A percentile compares a stretch with the other conserved stretches of the same genome.
phyloP scores from a whole-genome alignment of 1,140 invertebrate species.

The Papilio helenus region DNA sequence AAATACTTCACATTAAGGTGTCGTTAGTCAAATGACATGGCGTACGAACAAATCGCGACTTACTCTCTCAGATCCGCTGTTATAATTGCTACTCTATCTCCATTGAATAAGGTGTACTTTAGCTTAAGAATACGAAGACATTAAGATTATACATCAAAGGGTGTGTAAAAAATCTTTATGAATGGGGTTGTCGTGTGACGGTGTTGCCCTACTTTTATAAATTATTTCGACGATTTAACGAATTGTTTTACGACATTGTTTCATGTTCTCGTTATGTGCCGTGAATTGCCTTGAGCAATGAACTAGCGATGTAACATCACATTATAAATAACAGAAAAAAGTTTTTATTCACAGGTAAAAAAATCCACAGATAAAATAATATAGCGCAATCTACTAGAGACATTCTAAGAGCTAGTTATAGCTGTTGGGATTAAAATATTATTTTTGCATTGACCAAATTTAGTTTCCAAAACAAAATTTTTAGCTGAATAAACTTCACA shows the following conservation, averaged over 20 bases:
- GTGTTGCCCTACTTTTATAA: constrained; percentile 70
- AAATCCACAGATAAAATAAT: no score
- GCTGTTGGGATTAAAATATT: no score
- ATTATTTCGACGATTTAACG: constrained; percentile 69
- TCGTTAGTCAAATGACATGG: constrained; percentile 75
- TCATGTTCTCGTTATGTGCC: constrained; percentile 43
- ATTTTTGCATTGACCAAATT: no score
- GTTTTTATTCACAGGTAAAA: not conserved
- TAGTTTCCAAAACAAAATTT: no score
- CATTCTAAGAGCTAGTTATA: no score
- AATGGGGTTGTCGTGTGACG: constrained; percentile 73
- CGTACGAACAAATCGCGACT: constrained; percentile 42
- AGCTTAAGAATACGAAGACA: constrained; percentile 9
- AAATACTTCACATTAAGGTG: constrained; percentile 79
- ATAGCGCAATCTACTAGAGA: no score
- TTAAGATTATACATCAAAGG: constrained; percentile 46
- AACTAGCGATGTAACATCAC: not conserved
- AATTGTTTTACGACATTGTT: constrained; percentile 71
- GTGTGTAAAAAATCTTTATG: constrained; percentile 70
- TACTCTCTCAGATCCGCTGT: constrained; percentile 13
- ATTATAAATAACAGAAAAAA: not conserved
- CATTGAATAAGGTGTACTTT: constrained; percentile 37
- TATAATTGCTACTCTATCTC: constrained; percentile 46
- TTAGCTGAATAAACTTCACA: no score
- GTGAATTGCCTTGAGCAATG: no score